These are phyloP conservation scores for Megalops cyprinoides DNA, from an alignment of 2,797 vertebrate genomes.

Conservation along the genomic window DNA sequence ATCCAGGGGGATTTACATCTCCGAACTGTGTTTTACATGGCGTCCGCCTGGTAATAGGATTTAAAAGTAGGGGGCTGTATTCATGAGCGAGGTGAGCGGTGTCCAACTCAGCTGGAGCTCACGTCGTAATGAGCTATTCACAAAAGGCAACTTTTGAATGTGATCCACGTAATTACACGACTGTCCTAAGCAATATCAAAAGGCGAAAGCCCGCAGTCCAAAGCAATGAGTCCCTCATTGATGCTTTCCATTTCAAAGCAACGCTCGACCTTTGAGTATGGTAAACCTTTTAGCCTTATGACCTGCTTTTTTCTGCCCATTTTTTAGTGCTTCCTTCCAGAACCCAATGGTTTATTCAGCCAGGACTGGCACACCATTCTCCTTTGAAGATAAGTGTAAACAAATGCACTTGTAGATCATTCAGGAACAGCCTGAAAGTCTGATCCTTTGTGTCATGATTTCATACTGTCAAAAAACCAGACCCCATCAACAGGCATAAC, in stretches of 20 bases:
- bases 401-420: too few relatives aligned
- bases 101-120: background rate
- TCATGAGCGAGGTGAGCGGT: background rate
- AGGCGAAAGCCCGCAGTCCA: background rate
- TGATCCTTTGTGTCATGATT: too few relatives aligned
- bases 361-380: background rate
- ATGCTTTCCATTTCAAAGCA: background rate
- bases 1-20: background rate
- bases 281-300: background rate
- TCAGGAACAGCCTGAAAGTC: background rate
- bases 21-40: background rate
- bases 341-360: background rate
- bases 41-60: background rate
- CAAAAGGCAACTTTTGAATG: conserved; percentile 44
- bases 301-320: background rate
- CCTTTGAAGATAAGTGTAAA: background rate
- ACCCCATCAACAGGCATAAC: too few relatives aligned
- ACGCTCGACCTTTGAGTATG: background rate
- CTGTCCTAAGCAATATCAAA: conserved; percentile 24
- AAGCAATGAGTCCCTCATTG: background rate
- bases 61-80: background rate
- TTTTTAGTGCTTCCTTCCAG: background rate
- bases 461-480: too few relatives aligned
- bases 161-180: conserved; percentile 50
- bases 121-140: conserved; percentile 52